phyloP scores from a whole-genome alignment of 2,888 invertebrate genomes.

The Rhabditoides inermis region DNA sequence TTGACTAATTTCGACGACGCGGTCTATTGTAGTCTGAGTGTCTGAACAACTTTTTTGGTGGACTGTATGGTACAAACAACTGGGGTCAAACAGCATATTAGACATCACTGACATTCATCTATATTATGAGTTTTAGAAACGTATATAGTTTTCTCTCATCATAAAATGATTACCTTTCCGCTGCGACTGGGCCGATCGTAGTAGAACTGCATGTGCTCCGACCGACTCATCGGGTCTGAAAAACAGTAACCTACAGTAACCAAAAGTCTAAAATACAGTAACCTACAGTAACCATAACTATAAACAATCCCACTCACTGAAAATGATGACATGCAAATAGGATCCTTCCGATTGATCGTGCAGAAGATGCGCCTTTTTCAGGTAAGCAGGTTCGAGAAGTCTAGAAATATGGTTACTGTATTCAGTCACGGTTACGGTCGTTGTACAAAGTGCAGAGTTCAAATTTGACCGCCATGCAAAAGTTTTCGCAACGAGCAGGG shows the following conservation, averaged over 20 bases:
- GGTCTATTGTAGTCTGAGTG: no score
- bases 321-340: conserved; percentile 37
- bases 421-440: no score
- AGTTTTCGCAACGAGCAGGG: conserved; percentile 59
- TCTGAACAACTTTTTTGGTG: no score
- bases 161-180: no score
- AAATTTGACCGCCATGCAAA: no score
- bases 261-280: conserved; percentile 14
- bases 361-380: conserved; percentile 32
- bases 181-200: conserved; percentile 39
- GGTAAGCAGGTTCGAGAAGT: conserved; percentile 36
- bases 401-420: no score
- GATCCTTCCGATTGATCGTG: conserved; percentile 33
- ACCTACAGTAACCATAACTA: neutral
- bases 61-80: no score
- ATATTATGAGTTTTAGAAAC: no score
- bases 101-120: no score
- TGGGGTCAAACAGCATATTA: no score
- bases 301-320: conserved; percentile 20
- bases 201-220: conserved; percentile 40
- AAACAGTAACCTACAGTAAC: neutral
- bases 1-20: conserved; percentile 30
- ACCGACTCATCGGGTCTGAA: conserved; percentile 31
- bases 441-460: no score
- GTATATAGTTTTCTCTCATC: no score